Base-by-base conservation (phyloP, 1,140 invertebrate genomes). In the Pseudomyrmex concolor region DNA sequence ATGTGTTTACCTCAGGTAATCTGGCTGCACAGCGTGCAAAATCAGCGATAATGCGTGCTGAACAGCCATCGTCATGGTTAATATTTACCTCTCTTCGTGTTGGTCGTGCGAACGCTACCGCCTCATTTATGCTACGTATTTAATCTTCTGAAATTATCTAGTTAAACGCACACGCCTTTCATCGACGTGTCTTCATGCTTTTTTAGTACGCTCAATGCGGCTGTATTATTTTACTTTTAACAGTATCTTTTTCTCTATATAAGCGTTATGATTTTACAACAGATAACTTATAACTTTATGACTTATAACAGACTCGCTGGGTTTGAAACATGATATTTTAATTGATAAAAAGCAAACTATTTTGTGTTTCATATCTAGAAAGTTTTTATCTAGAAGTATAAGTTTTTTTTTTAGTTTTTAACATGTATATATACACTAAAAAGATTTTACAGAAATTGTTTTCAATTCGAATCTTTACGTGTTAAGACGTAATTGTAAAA, bases 81-180 rank as follows among this genome's bases (percentile, higher is more conserved):
- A 76, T 76, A 64, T 77, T 77, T 77, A 54, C 13, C 73, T 67
- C 73, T 67, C 19, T 55, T 55, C 17, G 22, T 54, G 60, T 76
- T 8, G 57, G 12, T 15, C n/a, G 50, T 34, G 60, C n/a, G 22
- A 76, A 54, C 48, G 48, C 66, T 54, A 64, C 3, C 12, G 13
- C 17, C 9, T 77, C 25, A 77, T 77, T 77, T 77, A 66, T 45
- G 25, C 25, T 22, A 17, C 34, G 25, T 54, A 67, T 77, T 77
- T 77, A 77, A 77, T 77, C 62, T 67, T 54, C 43, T 54, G 62
- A 55, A 67, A 77, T 77, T 67, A 77, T 55, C 62, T 77, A 66
- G 43, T 54, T 76, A 51, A 22, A 17, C 60, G 3, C 51, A n/a
- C n/a, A 34, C 34, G 34, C 12, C n/a, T 64, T 17, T 3, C 19